Conservation (phyloP, 2,888 invertebrate species). For the Lamellibrachia columna region DNA sequence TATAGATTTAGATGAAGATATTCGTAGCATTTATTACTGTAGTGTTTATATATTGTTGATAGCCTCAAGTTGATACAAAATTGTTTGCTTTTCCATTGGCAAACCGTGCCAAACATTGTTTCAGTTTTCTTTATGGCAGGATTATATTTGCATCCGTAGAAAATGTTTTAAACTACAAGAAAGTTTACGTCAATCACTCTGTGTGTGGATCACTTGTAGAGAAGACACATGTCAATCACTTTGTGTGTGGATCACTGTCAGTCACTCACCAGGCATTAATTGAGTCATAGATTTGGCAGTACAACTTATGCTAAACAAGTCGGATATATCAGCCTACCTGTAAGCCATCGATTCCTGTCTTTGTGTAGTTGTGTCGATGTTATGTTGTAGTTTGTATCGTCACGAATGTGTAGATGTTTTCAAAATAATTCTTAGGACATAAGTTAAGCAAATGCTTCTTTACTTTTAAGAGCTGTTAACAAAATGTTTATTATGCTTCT, state of each 20-base stretch:
- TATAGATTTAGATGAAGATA: background rate
- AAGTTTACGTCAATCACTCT: background rate
- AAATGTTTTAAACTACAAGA: background rate
- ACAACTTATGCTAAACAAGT: background rate
- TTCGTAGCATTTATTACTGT: slow-evolving; percentile 16
- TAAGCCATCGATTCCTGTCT: background rate
- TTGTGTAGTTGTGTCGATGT: background rate
- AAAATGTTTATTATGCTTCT: background rate
- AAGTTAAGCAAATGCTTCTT: slow-evolving; percentile 12
- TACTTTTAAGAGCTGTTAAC: background rate
- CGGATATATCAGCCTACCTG: background rate
- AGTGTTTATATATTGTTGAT: background rate
- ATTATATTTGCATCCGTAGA: background rate
- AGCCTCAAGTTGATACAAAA: background rate
- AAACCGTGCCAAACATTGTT: background rate
- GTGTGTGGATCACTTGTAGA: background rate
- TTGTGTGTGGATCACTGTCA: background rate
- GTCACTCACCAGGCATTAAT: background rate
- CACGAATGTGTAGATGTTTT: background rate
- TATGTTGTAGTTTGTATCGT: background rate
- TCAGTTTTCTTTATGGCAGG: background rate
- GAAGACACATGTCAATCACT: background rate
- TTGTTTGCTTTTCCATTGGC: background rate
- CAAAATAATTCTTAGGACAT: background rate
- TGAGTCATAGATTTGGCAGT: background rate